Percentiles rank a stretch among this genome's conserved stretches.
phyloP scores from a whole-genome alignment of 2,797 vertebrate species.

The Avahi laniger region DNA sequence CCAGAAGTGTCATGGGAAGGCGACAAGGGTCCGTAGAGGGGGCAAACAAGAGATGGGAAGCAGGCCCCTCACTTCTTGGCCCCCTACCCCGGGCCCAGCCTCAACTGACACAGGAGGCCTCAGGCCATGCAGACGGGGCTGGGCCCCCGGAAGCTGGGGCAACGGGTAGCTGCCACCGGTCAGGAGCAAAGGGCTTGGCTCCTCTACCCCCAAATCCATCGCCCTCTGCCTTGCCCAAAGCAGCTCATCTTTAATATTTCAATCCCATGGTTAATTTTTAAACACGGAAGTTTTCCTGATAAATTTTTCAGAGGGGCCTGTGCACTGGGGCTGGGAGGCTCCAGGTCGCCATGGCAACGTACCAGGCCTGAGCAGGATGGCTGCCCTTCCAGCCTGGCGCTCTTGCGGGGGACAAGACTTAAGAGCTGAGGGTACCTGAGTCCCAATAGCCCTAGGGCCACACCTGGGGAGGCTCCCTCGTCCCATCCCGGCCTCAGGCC shows the following conservation, averaged over 20 bases:
- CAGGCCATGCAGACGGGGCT: not conserved
- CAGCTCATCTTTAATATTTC: conserved; percentile 79
- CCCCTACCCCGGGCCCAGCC: not conserved
- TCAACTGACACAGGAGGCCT: not conserved
- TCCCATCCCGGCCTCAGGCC: not conserved
- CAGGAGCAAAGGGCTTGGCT: conserved; percentile 37
- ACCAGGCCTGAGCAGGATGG: conserved; percentile 59
- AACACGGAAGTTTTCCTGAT: conserved; percentile 79
- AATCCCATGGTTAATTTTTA: conserved; percentile 78
- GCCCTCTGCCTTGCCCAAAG: conserved; percentile 61
- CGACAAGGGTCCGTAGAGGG: not conserved
- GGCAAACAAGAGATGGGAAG: not conserved
- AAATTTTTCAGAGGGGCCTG: conserved; percentile 78
- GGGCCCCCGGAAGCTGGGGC: not conserved
- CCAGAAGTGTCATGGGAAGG: not conserved
- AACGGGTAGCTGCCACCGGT: not conserved
- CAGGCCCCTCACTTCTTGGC: not conserved
- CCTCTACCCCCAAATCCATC: conserved; percentile 32
- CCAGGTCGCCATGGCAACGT: conserved; percentile 58
- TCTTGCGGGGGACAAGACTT: not conserved
- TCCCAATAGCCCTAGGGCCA: not conserved
- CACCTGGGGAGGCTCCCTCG: not conserved
- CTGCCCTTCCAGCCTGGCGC: not conserved
- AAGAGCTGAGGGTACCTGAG: not conserved
- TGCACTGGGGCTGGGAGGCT: conserved; percentile 61